A percentile compares a stretch with the other conserved stretches of the same genome.
phyloP scores from a whole-genome alignment of 2,797 vertebrate genomes.

The Acomys russatus region DNA sequence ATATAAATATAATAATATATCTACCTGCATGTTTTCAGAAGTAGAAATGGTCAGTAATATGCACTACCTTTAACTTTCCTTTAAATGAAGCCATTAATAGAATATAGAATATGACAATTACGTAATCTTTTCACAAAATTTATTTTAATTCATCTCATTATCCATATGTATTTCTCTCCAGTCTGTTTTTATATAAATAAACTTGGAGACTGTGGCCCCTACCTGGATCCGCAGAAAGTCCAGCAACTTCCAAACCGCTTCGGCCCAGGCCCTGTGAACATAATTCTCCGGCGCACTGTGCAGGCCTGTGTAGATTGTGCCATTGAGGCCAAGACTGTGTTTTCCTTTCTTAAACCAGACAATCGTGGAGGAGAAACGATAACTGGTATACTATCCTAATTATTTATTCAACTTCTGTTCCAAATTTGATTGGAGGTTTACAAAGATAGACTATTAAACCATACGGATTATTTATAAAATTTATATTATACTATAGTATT shows the following conservation, averaged over 20 bases:
- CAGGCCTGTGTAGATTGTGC: constrained; percentile 97
- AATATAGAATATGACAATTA: constrained; percentile 11
- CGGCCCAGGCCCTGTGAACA: constrained; percentile 96
- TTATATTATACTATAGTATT: constrained; percentile 1
- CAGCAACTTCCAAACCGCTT: constrained; percentile 97
- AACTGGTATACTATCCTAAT: constrained; percentile 90
- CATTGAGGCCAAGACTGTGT: constrained; percentile 94
- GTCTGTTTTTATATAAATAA: constrained; percentile 99
- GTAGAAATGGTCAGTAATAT: constrained; percentile 53
- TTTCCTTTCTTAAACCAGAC: constrained; percentile 95
- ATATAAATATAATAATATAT: constrained; percentile 39
- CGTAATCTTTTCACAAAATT: constrained; percentile 48
- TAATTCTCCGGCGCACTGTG: constrained; percentile 95
- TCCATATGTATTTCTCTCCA: constrained; percentile 82
- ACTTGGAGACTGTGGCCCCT: constrained; percentile 94
- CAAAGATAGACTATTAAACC: constrained; percentile 39
- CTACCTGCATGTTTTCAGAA: constrained; percentile 62
- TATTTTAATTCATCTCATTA: constrained; percentile 50
- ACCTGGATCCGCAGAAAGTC: constrained; percentile 96
- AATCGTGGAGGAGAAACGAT: constrained; percentile 95
- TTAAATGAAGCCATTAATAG: constrained; percentile 44
- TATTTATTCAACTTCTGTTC: constrained; percentile 53
- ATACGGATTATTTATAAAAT: constrained; percentile 19
- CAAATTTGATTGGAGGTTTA: constrained; percentile 57
- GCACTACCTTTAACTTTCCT: constrained; percentile 57